Percentiles rank a stretch among this genome's conserved stretches.
Conservation (phyloP, 2,113 vertebrate genomes). For the Mugil cephalus region DNA sequence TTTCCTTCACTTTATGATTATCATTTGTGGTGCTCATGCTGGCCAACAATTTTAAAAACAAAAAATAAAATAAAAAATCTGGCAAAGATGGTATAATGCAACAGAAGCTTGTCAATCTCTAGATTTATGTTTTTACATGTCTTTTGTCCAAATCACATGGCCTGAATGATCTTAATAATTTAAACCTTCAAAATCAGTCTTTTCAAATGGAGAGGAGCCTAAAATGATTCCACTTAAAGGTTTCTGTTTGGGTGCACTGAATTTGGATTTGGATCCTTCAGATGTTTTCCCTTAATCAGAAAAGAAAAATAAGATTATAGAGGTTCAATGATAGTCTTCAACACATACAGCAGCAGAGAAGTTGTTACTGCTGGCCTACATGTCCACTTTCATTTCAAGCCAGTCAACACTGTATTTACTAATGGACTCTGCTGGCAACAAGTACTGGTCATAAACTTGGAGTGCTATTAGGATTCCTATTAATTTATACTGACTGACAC, state of each 20-base stretch:
- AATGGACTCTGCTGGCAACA: slow-evolving; percentile 44
- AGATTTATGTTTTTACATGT: no score
- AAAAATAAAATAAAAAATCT: no score
- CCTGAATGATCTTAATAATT: no score
- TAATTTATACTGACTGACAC: slow-evolving; percentile 43
- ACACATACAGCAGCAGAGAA: slow-evolving; percentile 4
- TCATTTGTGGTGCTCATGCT: neutral
- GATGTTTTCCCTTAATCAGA: slow-evolving; percentile 1
- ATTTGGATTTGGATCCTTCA: neutral
- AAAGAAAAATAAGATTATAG: neutral
- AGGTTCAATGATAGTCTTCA: neutral
- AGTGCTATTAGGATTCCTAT: slow-evolving; percentile 42
- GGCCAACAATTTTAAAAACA: no score
- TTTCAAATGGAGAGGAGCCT: neutral
- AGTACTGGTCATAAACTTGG: slow-evolving; percentile 50
- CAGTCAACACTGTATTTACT: slow-evolving; percentile 46
- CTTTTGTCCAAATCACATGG: no score
- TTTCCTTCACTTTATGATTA: slow-evolving; percentile 15
- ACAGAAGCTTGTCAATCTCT: neutral
- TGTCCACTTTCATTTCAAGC: slow-evolving; percentile 31
- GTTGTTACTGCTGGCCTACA: neutral
- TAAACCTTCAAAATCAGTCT: neutral
- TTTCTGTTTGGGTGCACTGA: neutral
- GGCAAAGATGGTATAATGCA: neutral
- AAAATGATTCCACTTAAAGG: no score